Conservation (phyloP, 1,140 invertebrate species). For the Drosophila novamexicana region DNA sequence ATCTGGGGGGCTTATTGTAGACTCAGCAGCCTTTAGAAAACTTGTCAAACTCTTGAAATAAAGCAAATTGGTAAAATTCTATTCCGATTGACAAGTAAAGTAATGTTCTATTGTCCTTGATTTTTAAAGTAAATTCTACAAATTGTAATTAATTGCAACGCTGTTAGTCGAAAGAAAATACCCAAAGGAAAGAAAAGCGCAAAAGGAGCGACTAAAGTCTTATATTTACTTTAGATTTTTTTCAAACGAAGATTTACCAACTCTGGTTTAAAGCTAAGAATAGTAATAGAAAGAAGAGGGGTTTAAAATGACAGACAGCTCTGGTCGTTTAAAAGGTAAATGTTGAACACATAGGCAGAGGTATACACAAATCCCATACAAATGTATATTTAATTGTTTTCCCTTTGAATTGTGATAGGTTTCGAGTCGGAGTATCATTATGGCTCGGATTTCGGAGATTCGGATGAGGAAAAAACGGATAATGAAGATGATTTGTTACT, state of each 20-base stretch:
- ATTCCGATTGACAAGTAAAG: constrained; percentile 57
- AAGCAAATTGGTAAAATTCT: constrained; percentile 64
- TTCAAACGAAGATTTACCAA: background rate
- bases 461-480: constrained; percentile 90
- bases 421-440: constrained; percentile 96
- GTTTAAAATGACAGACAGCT: constrained; percentile 39
- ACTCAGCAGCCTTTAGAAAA: constrained; percentile 1
- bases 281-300: background rate
- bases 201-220: constrained; percentile 1
- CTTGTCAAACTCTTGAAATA: constrained; percentile 9
- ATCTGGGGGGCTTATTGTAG: background rate
- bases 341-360: constrained; percentile 4
- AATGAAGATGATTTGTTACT: constrained; percentile 88
- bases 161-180: background rate
- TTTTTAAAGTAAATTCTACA: constrained; percentile 12
- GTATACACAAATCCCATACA: background rate
- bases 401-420: constrained; percentile 85
- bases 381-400: constrained; percentile 6
- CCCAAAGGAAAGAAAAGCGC: background rate
- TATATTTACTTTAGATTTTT: background rate
- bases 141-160: constrained; percentile 19
- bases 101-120: constrained; percentile 32
- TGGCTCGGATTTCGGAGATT: constrained; percentile 94
- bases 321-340: constrained; percentile 52
- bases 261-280: background rate